Evolutionary conservation across 2,113 vertebrate species (phyloP), one percentile per base, ranked within the genome.

Genomic region (Dasyurus viverrinus): DNA sequence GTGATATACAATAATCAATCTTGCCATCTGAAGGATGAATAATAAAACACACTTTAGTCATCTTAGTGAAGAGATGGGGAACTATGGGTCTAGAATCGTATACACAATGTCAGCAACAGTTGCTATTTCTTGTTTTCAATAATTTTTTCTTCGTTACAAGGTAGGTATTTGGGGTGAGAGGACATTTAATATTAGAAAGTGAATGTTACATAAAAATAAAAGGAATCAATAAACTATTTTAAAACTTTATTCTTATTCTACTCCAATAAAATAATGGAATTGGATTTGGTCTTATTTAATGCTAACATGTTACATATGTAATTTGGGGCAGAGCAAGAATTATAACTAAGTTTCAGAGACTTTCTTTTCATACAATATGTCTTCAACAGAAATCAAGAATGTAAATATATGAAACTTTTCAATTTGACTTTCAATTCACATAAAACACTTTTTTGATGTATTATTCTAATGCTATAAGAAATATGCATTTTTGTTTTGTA

Each of bases 281-380:
- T 91, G 1, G 30, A 12, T 47, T 36, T 48, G 22, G 42, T 30
- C 24, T 89, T 53, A 53, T 90, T 89, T 16, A 89, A 47, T 16
- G 10, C 6, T 89, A 54, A 0, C 36, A 22, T 30, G 2, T 90
- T 27, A 52, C 48, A 25, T 53, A 3, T 46, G 1, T n/a, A n/a
- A 22, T 53, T 48, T 54, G 60, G 36, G 16, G 0, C 25, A 92
- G 23, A 46, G 54, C 3, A 91, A 42, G 2, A 89, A 22, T 19
- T 76, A 89, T 14, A 11, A 5, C 26, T 95, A 4, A 2, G 23
- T 36, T 22, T 26, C 22, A 89, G 19, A 84, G 50, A 68, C 25
- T 89, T 90, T 53, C 23, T 93, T 94, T 89, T 16, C n/a, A 89
- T 89, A 30, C 50, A 52, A 55, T 92, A 53, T 91, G 2, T 95